Percentiles rank a stretch among this genome's conserved stretches.
Conservation (phyloP, 2,888 invertebrate genomes). For the Beris morrisii region DNA sequence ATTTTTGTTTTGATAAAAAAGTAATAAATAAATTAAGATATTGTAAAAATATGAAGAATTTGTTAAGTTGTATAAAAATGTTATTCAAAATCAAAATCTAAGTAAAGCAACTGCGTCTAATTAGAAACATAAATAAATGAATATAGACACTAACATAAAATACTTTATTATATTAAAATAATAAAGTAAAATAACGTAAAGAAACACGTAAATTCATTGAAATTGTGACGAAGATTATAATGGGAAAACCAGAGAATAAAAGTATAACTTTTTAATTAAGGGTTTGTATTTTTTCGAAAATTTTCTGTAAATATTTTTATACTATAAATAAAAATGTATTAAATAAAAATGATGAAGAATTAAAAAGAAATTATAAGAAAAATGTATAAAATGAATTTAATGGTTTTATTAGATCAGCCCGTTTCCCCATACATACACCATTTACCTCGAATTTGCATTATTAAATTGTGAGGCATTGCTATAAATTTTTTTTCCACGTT, state of each 20-base stretch:
- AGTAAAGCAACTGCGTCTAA: constrained; percentile 12
- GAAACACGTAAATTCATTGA: constrained; percentile 7
- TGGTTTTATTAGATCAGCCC: constrained; percentile 8
- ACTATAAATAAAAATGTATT: constrained; percentile 37
- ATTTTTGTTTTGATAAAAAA: neutral
- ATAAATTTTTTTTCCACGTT: too few relatives aligned
- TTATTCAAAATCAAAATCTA: constrained; percentile 22
- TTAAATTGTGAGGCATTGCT: too few relatives aligned
- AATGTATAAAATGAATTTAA: constrained; percentile 1
- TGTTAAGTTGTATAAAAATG: constrained; percentile 8
- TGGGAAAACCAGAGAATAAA: constrained; percentile 21
- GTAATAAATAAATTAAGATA: neutral
- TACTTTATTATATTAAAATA: neutral
- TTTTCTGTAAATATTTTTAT: constrained; percentile 41
- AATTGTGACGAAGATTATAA: constrained; percentile 10
- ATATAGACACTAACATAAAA: constrained; percentile 2
- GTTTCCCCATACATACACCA: too few relatives aligned
- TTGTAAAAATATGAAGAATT: neutral
- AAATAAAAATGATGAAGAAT: constrained; percentile 7
- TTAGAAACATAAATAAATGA: constrained; percentile 4
- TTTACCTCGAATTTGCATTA: too few relatives aligned
- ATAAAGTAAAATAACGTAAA: too few relatives aligned
- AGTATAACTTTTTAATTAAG: constrained; percentile 35
- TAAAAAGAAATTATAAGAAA: constrained; percentile 12
- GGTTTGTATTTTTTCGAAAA: constrained; percentile 39